Evolutionary conservation across 2,113 vertebrate species (phyloP), one percentile per base, ranked within the genome.

Genomic region (Embiotoca jacksoni): DNA sequence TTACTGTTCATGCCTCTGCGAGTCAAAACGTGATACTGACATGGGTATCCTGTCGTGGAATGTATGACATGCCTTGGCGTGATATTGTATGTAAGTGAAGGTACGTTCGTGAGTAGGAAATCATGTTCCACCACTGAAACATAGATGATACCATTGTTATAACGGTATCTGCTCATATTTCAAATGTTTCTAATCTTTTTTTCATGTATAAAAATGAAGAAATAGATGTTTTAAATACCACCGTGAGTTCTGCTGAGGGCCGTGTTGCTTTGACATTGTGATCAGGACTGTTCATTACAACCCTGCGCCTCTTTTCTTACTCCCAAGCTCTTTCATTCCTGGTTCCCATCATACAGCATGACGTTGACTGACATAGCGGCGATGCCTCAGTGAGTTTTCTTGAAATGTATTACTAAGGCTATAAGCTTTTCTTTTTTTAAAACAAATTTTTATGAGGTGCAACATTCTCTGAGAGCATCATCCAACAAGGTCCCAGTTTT

Each of bases 341-440:
- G 23, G n/a, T 59, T 59, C 72, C 36, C 35, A 52, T 80, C 36
- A 39, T 35, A 35, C 33, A 59, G 50, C 32, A 60, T 31, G 56
- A 50, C 55, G 52, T 15, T 72, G 46, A 71, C 2, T 72, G 60
- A 71, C 37, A 67, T 47, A 23, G 14, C 11, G 65, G 77, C 58
- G 16, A 46, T 23, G 70, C 35, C 57, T 75, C 52, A 0, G 31
- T 39, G 50, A 6, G 1, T 79, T 77, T 35, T 57, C 36, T 49
- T 9, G 1, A 63, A 77, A 54, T 7, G 52, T 4, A 11, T 53
- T 14, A 7, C 6, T 32, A 35, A 46, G 30, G 63, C 41, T 60
- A 5, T 46, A 44, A 64, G 60, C 47, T 54, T 66, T 76, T 58
- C 49, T 69, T 67, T 47, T 63, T 72, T n/a, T n/a, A n/a, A n/a